Conservation (phyloP, 2,888 invertebrate genomes). For the Epirrhoe alternata region DNA sequence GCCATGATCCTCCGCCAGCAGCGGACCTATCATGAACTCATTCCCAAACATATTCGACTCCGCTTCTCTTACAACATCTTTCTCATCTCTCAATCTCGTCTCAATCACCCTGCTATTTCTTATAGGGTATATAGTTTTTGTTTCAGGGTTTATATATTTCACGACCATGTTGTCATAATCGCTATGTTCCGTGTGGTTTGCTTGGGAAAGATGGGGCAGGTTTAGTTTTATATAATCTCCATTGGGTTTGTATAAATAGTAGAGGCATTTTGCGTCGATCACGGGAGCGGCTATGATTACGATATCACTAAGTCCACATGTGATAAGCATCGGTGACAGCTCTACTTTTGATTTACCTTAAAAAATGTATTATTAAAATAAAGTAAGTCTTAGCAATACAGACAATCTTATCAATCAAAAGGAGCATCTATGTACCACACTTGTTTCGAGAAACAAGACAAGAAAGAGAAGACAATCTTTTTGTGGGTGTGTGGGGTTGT, state of each 20-base stretch:
- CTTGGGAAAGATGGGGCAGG: conserved; percentile 32
- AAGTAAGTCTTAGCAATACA: too few species aligned
- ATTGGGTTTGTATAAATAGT: conserved; percentile 63
- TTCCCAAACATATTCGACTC: conserved; percentile 48
- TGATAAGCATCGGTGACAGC: conserved; percentile 53
- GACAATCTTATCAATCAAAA: too few species aligned
- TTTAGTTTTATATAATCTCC: conserved; percentile 52
- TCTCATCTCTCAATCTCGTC: conserved; percentile 30
- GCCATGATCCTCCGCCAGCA: conserved; percentile 64
- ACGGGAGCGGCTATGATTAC: conserved; percentile 61
- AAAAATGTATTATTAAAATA: conserved; percentile 37
- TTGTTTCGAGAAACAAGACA: too few species aligned
- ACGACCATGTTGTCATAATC: conserved; percentile 34
- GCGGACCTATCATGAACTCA: conserved; percentile 69
- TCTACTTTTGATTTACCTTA: conserved; percentile 65
- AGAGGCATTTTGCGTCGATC: conserved; percentile 46
- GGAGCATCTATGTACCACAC: too few species aligned
- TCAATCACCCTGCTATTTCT: conserved; percentile 49
- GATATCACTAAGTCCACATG: conserved; percentile 58
- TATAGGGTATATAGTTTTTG: conserved; percentile 36
- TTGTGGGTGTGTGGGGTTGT: too few species aligned
- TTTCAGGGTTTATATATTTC: conserved; percentile 27
- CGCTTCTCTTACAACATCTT: conserved; percentile 41
- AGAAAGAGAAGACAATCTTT: too few species aligned
- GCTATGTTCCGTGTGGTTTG: conserved; percentile 15